phyloP scores from a whole-genome alignment of 23 tunicate genomes.

The Halocynthia aurantium region DNA sequence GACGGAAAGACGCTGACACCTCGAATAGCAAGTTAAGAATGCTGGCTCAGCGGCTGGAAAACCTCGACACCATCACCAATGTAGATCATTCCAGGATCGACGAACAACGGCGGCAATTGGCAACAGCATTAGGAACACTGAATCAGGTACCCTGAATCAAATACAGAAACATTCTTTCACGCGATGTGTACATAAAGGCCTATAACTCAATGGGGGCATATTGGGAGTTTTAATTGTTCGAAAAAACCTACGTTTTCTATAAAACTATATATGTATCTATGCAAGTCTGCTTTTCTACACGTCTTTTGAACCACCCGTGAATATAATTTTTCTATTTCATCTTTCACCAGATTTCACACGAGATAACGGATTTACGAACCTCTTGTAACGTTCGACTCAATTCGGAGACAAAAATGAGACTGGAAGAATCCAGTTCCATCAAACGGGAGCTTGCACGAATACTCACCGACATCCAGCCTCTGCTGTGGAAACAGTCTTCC shows the following conservation, averaged over 20 bases:
- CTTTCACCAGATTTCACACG: slow-evolving; percentile 6
- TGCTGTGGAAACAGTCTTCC: slow-evolving; percentile 61
- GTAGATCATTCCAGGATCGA: slow-evolving; percentile 15
- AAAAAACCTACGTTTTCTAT: too few relatives aligned
- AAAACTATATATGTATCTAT: too few relatives aligned
- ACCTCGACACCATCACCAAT: slow-evolving; percentile 5
- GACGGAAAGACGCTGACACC: slow-evolving; percentile 54
- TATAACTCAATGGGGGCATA: too few relatives aligned
- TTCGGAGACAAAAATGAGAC: slow-evolving; percentile 85
- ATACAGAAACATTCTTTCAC: too few relatives aligned
- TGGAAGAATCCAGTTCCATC: slow-evolving; percentile 75
- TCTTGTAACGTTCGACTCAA: slow-evolving; percentile 42
- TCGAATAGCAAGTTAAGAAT: slow-evolving; percentile 31
- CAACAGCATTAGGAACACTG: slow-evolving; percentile 19
- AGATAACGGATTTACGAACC: slow-evolving; percentile 39
- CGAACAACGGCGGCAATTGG: slow-evolving; percentile 15
- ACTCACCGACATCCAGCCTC: slow-evolving; percentile 50
- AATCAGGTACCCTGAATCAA: slow-evolving; percentile 11
- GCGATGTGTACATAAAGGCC: too few relatives aligned
- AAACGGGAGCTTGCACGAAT: slow-evolving; percentile 71
- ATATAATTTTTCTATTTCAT: too few relatives aligned
- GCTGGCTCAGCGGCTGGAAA: slow-evolving; percentile 30
- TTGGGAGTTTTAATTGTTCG: too few relatives aligned
- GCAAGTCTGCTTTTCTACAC: too few relatives aligned
- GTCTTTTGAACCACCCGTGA: too few relatives aligned